Base-by-base conservation (phyloP, 2,888 invertebrate genomes). In the Empis stercorea region DNA sequence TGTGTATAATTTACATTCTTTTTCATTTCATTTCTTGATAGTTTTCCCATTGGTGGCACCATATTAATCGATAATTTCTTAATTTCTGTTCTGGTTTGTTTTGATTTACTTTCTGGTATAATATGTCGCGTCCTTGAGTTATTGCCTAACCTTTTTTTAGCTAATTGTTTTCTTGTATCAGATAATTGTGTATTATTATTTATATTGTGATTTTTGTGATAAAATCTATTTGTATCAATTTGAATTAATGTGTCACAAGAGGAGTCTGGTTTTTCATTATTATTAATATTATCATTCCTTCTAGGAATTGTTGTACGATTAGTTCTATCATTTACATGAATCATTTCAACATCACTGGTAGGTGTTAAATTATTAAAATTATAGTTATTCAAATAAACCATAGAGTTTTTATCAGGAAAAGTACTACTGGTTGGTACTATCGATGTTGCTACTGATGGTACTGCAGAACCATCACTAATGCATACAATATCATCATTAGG, bases 321-420 rank as follows among this genome's bases (percentile, higher is more conserved):
- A 23, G 6, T 40, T 27, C 7, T 23, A 27, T 14, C 20, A 6
- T 20, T 27, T 32, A 44, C 45, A 20, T 50, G 48, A 11, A 44
- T 27, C 14, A 44, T 46, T 39, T 51, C 50, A 17, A 51, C 42
- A n/a, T 51, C 51, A 46, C 49, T 51, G 4, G 46, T 48, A 5
- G 48, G 49, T 15, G 51, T 51, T 16, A 48, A 20, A 37, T 13
- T 38, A 30, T 36, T 40, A 27, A 23, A 27, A 14, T 11, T 16
- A n/a, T 38, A 47, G 2, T 20, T 17, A 40, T 48, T 48, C 10
- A 48, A 9, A 6, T 43, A 45, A 17, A 48, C 51, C 48, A 48
- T 48, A 44, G 46, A 48, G 20, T 41, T 40, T n/a, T 40, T 14
- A 40, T 14, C 14, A 14, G 13, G 23, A n/a, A 27, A 7, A 27